Conservation (phyloP, 2,888 invertebrate species). For the Homarus gammarus region DNA sequence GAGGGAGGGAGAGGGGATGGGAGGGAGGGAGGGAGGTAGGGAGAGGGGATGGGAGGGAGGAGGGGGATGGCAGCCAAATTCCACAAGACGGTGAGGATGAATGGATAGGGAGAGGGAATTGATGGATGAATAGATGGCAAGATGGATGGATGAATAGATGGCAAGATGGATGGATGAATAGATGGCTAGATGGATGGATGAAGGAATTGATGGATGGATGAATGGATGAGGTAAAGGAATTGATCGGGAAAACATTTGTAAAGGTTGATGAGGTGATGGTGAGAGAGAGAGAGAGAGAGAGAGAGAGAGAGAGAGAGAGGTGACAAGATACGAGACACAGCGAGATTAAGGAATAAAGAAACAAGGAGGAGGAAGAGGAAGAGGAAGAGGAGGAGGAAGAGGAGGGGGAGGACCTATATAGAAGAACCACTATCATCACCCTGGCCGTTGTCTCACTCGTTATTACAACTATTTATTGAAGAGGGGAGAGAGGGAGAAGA, state of each 20-base stretch:
- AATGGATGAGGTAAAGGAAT: neutral
- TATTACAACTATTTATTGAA: neutral
- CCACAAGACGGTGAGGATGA: neutral
- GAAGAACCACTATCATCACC: neutral
- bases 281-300: neutral
- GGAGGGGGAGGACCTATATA: neutral
- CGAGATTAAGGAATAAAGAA: neutral
- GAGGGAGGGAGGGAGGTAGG: neutral
- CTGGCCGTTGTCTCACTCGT: too few species aligned
- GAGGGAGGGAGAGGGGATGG: neutral
- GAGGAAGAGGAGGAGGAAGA: neutral
- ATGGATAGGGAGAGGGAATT: neutral
- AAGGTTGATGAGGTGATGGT: neutral
- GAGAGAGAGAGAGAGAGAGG: neutral
- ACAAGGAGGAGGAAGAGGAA: too few species aligned
- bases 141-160: neutral
- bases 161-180: neutral
- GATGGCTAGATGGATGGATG: neutral
- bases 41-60: neutral
- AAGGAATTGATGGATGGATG: neutral
- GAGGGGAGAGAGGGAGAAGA: neutral
- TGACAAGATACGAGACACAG: neutral
- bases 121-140: conserved; percentile 3
- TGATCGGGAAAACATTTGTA: too few species aligned
- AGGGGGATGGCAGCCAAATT: neutral